Evolutionary conservation across 2,888 invertebrate species (phyloP), one percentile per base, ranked within the genome.

Genomic region (Drosophila algonquin): DNA sequence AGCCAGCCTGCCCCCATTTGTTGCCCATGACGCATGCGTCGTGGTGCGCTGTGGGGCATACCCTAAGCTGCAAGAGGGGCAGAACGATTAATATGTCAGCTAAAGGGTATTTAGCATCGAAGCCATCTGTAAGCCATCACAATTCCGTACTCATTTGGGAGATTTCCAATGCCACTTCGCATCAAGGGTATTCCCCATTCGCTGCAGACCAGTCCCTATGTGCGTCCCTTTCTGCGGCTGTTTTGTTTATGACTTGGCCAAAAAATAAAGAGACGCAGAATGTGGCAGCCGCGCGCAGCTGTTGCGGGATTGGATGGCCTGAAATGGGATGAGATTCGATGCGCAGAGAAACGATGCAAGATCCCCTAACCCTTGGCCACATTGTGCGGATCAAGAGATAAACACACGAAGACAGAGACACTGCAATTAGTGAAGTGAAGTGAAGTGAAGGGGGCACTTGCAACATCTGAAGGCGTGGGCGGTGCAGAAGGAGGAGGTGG

Each of bases 181-280:
- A 27, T 6, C 27, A 30, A 30, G 30, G 30, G 63, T 27, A 27
- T 35, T 53, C 18, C 12, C 12, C 14, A 53, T 30, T 35, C 52
- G 52, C 8, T 53, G 35, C 3, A 21, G 21, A 3, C 21, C 21
- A 21, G 21, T 21, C 21, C 21, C 21, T 21, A 21, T 21, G 21
- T 21, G 6, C 30, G 53, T n/a, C 35, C 16, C n/a, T 27, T 45
- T 24, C 63, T 73, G 69, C 62, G 55, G 75, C 69, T 84, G 87
- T 82, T 84, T 81, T 69, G 53, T 85, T 82, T 82, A 82, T 87
- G 82, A 82, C 75, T 82, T 87, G 82, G 82, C 87, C 88, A 82
- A 87, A 82, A 87, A 79, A 71, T 40, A 70, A 85, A 79, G 30
- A 60, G 59, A 63, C 68, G 70, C 80, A 77, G 58, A 76, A 69